phyloP scores from a whole-genome alignment of 30 jellyfish, hydroid and myxozoan species.

The Phacellophora camtschatica region DNA sequence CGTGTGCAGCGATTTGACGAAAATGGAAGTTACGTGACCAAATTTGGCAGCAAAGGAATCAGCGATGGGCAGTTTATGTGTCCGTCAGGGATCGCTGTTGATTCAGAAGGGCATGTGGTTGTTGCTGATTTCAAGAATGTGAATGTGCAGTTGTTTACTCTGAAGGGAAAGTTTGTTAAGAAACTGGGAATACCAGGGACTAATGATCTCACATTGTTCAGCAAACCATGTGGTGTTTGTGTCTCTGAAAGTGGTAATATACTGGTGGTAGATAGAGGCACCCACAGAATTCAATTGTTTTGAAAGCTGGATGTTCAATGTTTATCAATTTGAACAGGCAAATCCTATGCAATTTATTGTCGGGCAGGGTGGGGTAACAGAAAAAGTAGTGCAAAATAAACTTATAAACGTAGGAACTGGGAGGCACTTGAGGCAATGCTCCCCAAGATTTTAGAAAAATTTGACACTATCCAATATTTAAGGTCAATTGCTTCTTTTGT shows the following conservation, averaged over 20 bases:
- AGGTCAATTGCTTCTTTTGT: no score
- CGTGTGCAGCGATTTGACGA: slow-evolving; percentile 82
- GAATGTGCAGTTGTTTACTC: slow-evolving; percentile 75
- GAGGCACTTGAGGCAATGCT: no score
- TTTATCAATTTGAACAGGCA: no score
- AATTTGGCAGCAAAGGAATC: slow-evolving; percentile 88
- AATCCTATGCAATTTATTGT: no score
- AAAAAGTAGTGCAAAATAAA: no score
- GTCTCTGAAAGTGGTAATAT: slow-evolving; percentile 75
- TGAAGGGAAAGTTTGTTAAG: slow-evolving; percentile 75
- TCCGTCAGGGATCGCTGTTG: slow-evolving; percentile 94
- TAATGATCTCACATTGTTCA: slow-evolving; percentile 48
- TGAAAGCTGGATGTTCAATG: slow-evolving; percentile 21
- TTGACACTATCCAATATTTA: no score
- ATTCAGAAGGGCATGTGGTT: slow-evolving; percentile 82
- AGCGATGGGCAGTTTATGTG: slow-evolving; percentile 93
- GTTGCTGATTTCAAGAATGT: slow-evolving; percentile 93
- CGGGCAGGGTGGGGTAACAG: no score
- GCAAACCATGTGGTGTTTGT: slow-evolving; percentile 88
- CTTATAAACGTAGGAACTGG: no score
- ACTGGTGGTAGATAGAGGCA: slow-evolving; percentile 92
- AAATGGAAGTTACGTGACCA: slow-evolving; percentile 63
- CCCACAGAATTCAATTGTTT: slow-evolving; percentile 73
- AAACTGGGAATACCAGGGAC: slow-evolving; percentile 76
- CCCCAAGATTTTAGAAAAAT: no score